Conservation (phyloP, 2,113 vertebrate species). For the Urocynchramus pylzowi region DNA sequence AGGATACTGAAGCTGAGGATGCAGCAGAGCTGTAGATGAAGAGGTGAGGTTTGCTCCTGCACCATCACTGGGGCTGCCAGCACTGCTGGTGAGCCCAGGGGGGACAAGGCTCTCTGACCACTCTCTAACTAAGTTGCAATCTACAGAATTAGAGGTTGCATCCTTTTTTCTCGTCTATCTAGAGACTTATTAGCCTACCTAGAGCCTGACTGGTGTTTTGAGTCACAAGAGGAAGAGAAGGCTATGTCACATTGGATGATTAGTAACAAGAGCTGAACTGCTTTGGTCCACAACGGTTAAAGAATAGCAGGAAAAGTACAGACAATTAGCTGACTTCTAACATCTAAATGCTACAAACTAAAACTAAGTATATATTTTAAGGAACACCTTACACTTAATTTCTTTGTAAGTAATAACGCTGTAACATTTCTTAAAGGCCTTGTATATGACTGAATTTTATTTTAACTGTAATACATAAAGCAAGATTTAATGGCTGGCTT, state of each 20-base stretch:
- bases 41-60: neutral
- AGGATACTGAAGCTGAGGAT: neutral
- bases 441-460: neutral
- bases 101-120: neutral
- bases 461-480: neutral
- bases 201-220: neutral
- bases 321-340: neutral
- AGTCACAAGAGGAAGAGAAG: neutral
- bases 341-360: neutral
- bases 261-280: neutral
- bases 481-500: slow-evolving; percentile 18
- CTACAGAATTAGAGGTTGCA: neutral
- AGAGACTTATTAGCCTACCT: neutral
- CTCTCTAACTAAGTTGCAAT: neutral
- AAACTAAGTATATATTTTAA: neutral
- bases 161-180: neutral
- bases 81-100: neutral
- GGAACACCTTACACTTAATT: neutral
- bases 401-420: neutral
- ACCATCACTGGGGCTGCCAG: neutral
- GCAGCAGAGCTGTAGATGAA: neutral
- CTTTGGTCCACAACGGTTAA: neutral
- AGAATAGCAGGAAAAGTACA: neutral
- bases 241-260: neutral
- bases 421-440: neutral